Percentiles rank a stretch among this genome's conserved stretches.
phyloP scores from a whole-genome alignment of 2,888 invertebrate genomes.

The Podabrus alpinus region DNA sequence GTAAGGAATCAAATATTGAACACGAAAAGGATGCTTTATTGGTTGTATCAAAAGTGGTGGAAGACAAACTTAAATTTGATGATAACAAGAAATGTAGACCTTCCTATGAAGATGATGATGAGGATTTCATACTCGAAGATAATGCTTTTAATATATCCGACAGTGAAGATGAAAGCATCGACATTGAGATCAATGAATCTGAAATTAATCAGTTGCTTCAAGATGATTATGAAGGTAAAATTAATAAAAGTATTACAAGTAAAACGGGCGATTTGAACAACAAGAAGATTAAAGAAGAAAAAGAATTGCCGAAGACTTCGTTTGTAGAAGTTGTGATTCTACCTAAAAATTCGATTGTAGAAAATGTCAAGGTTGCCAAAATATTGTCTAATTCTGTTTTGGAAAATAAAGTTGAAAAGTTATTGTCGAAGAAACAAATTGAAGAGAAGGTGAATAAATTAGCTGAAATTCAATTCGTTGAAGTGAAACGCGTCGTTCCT shows the following conservation, averaged over 20 bases:
- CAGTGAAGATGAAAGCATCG: background rate
- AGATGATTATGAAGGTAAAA: background rate
- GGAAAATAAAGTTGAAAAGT: background rate
- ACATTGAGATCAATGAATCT: background rate
- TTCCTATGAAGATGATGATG: background rate
- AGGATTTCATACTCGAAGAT: background rate
- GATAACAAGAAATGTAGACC: background rate
- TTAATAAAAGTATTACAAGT: background rate
- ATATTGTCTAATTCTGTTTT: background rate
- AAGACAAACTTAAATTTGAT: background rate
- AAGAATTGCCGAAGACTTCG: background rate
- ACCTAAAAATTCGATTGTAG: background rate
- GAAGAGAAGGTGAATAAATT: background rate
- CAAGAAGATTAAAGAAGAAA: background rate
- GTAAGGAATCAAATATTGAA: background rate
- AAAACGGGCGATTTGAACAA: background rate
- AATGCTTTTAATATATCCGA: background rate
- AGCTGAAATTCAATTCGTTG: background rate
- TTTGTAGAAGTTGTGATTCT: background rate
- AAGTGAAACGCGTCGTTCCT: background rate
- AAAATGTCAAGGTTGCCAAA: background rate
- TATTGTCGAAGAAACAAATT: background rate
- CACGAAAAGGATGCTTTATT: background rate
- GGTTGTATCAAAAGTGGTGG: background rate
- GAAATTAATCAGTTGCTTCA: background rate